Percentiles rank a stretch among this genome's conserved stretches.
Evolutionary conservation across 2,888 invertebrate genomes (phyloP).

Genomic region (Alcis repandata): DNA sequence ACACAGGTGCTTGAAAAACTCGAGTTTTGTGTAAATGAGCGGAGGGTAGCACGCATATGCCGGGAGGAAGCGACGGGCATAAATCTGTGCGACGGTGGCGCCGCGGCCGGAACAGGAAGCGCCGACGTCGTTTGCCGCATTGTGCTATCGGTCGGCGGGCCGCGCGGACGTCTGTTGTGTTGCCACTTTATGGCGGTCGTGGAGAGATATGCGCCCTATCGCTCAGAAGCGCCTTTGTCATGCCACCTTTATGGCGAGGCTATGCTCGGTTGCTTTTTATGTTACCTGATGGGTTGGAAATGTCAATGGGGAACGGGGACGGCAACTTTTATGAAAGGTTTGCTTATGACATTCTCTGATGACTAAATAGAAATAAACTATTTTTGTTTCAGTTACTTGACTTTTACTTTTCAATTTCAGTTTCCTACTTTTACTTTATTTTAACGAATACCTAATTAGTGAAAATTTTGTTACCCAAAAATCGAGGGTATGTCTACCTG

Average conservation of each 20-base stretch:
- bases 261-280: conserved; percentile 52
- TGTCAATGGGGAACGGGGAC: conserved; percentile 43
- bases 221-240: conserved; percentile 69
- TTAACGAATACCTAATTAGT: too few relatives aligned
- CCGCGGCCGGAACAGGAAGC: conserved; percentile 85
- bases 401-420: too few relatives aligned
- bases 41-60: conserved; percentile 78
- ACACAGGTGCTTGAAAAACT: conserved; percentile 83
- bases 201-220: conserved; percentile 77
- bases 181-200: conserved; percentile 78
- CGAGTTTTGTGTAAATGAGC: conserved; percentile 84
- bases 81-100: conserved; percentile 84
- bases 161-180: conserved; percentile 81
- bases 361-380: neutral
- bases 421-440: too few relatives aligned
- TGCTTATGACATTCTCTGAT: conserved; percentile 28
- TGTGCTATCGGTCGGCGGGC: conserved; percentile 83
- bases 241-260: conserved; percentile 74
- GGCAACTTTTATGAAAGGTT: conserved; percentile 33
- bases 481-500: too few relatives aligned
- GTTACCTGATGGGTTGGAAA: conserved; percentile 46
- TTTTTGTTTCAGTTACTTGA: too few relatives aligned
- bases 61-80: conserved; percentile 83
- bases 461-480: neutral
- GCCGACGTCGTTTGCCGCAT: conserved; percentile 85